Conservation (phyloP, 2,113 vertebrate species). For the Hippocampus guttulatus region DNA sequence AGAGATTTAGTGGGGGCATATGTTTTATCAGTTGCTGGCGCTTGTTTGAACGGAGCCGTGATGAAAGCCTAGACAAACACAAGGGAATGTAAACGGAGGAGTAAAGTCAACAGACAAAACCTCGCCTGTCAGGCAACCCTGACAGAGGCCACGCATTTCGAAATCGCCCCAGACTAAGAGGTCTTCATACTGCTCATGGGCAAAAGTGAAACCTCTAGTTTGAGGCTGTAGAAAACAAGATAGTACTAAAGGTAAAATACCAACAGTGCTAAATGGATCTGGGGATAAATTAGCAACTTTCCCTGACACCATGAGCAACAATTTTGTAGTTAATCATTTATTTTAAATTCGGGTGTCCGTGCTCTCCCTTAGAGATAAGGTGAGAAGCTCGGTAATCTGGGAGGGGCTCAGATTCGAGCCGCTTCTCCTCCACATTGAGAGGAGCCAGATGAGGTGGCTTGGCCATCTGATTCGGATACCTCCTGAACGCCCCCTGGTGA, state of each 20-base stretch:
- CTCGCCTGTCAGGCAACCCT: slow-evolving; percentile 36
- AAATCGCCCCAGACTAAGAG: slow-evolving; percentile 13
- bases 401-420: too few relatives aligned
- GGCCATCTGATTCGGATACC: too few relatives aligned
- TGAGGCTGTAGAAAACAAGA: neutral
- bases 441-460: too few relatives aligned
- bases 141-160: slow-evolving; percentile 48
- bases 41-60: slow-evolving; percentile 65
- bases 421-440: too few relatives aligned
- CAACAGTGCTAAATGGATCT: too few relatives aligned
- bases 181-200: slow-evolving; percentile 17
- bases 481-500: too few relatives aligned
- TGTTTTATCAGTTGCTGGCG: slow-evolving; percentile 73
- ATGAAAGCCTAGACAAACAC: slow-evolving; percentile 70
- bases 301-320: too few relatives aligned
- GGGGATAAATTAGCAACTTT: too few relatives aligned
- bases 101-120: slow-evolving; percentile 67
- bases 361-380: too few relatives aligned
- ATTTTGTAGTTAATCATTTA: too few relatives aligned
- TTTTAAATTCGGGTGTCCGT: too few relatives aligned
- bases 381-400: too few relatives aligned
- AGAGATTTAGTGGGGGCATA: slow-evolving; percentile 49
- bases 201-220: slow-evolving; percentile 11
- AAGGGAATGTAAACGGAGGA: slow-evolving; percentile 65
- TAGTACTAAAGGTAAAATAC: neutral